Percentiles rank a stretch among this genome's conserved stretches.
Evolutionary conservation across 2,113 vertebrate species (phyloP).

Genomic region (Montifringilla adamsi): DNA sequence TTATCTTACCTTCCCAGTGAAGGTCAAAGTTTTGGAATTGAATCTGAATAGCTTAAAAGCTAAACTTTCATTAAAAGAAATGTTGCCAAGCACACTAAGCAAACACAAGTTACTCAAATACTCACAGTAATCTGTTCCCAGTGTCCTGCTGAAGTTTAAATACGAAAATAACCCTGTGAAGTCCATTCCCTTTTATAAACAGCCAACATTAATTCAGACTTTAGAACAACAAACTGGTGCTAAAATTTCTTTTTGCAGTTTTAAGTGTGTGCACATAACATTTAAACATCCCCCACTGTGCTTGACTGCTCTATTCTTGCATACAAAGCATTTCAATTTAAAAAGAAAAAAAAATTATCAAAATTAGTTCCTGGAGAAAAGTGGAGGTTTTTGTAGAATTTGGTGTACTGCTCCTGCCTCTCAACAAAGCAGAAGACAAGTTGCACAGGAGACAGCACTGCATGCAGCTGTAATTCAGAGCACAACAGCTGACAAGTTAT

Average conservation of each 20-base stretch:
- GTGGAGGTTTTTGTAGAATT: not conserved
- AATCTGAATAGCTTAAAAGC: not conserved
- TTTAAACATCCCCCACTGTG: not conserved
- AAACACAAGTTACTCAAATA: slow-evolving; percentile 19
- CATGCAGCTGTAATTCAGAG: not conserved
- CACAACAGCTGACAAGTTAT: not conserved
- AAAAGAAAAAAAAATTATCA: not conserved
- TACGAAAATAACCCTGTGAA: slow-evolving; percentile 14
- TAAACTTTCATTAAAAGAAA: slow-evolving; percentile 1
- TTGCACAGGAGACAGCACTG: not conserved
- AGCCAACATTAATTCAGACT: not conserved
- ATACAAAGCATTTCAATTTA: not conserved
- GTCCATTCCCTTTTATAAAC: slow-evolving; percentile 9
- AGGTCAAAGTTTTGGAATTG: not conserved
- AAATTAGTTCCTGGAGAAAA: not conserved
- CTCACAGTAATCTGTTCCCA: slow-evolving; percentile 9
- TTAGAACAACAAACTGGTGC: slow-evolving; percentile 18
- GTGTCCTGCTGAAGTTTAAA: slow-evolving; percentile 5
- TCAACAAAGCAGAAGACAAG: not conserved
- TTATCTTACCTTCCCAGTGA: not conserved
- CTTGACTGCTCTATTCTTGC: not conserved
- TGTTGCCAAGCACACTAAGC: not conserved
- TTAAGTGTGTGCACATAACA: not conserved
- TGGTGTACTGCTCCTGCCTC: not conserved
- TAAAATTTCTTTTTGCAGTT: slow-evolving; percentile 12